These are phyloP conservation scores for Xanthostigma xanthostigma DNA, from an alignment of 2,888 invertebrate genomes.

Conservation along the genomic window DNA sequence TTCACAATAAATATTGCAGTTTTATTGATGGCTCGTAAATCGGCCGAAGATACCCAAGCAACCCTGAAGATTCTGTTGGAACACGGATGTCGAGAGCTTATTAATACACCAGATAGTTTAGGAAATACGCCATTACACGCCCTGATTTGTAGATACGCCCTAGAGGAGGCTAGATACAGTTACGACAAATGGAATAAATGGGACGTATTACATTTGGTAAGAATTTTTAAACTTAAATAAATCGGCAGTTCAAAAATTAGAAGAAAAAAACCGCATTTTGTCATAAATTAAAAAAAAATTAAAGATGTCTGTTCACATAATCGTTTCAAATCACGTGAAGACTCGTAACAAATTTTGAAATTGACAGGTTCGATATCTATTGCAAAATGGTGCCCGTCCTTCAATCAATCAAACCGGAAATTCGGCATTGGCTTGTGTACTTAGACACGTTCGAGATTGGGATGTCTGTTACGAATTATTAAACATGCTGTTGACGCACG, in stretches of 20 bases:
- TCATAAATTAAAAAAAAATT: too few species aligned
- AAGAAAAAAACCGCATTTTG: too few species aligned
- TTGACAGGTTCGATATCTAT: slow-evolving; percentile 27
- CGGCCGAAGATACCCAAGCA: slow-evolving; percentile 53
- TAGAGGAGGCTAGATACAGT: slow-evolving; percentile 52
- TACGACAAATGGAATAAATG: slow-evolving; percentile 60
- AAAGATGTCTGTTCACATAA: background rate
- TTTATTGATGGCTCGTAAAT: slow-evolving; percentile 52
- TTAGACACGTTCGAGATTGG: slow-evolving; percentile 55
- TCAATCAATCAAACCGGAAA: slow-evolving; percentile 55
- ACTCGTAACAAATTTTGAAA: background rate
- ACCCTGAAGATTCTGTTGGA: slow-evolving; percentile 53
- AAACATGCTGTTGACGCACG: slow-evolving; percentile 40
- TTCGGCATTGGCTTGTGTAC: slow-evolving; percentile 52
- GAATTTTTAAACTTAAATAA: background rate
- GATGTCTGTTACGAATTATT: slow-evolving; percentile 44
- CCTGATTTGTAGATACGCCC: slow-evolving; percentile 44
- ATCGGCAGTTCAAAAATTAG: too few species aligned
- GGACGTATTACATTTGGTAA: slow-evolving; percentile 54
- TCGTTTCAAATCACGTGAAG: background rate
- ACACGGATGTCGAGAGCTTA: slow-evolving; percentile 54
- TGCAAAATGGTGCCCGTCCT: slow-evolving; percentile 48
- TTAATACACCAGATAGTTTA: slow-evolving; percentile 55
- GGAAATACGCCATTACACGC: slow-evolving; percentile 62
- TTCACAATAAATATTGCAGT: slow-evolving; percentile 24